Conservation (phyloP, 2,888 invertebrate genomes). For the Thymelicus acteon region DNA sequence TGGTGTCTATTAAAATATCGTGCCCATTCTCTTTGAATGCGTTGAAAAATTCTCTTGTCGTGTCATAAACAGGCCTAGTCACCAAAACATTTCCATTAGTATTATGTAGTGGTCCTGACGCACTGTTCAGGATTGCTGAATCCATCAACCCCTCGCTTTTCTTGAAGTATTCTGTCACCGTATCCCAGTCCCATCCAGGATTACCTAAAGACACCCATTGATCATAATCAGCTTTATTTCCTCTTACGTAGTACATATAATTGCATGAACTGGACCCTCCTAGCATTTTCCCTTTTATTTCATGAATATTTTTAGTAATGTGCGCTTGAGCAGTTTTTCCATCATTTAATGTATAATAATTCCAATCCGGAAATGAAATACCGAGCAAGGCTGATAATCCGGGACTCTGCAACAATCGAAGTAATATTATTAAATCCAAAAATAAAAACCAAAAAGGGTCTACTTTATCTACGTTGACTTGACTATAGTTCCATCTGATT, state of each 20-base stretch:
- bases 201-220: slow-evolving; percentile 88
- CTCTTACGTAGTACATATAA: slow-evolving; percentile 87
- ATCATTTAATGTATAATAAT: slow-evolving; percentile 56
- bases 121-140: slow-evolving; percentile 47
- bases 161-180: slow-evolving; percentile 54
- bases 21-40: slow-evolving; percentile 58
- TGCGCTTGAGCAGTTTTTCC: slow-evolving; percentile 56
- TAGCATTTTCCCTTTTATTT: slow-evolving; percentile 86
- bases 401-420: slow-evolving; percentile 56
- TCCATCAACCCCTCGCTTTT: slow-evolving; percentile 56
- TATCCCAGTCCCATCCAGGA: slow-evolving; percentile 57
- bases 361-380: slow-evolving; percentile 56
- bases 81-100: slow-evolving; percentile 53
- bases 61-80: slow-evolving; percentile 58
- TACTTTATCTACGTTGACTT: no score
- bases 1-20: slow-evolving; percentile 52
- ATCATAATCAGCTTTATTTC: slow-evolving; percentile 86
- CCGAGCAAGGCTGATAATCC: slow-evolving; percentile 54
- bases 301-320: slow-evolving; percentile 49
- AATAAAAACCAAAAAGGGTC: no score
- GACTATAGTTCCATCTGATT: no score
- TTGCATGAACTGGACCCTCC: slow-evolving; percentile 88
- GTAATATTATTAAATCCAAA: no score
- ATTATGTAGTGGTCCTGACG: slow-evolving; percentile 59
- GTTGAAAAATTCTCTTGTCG: slow-evolving; percentile 61